Conservation (phyloP, 2,797 vertebrate genomes). For the Platalea minor region DNA sequence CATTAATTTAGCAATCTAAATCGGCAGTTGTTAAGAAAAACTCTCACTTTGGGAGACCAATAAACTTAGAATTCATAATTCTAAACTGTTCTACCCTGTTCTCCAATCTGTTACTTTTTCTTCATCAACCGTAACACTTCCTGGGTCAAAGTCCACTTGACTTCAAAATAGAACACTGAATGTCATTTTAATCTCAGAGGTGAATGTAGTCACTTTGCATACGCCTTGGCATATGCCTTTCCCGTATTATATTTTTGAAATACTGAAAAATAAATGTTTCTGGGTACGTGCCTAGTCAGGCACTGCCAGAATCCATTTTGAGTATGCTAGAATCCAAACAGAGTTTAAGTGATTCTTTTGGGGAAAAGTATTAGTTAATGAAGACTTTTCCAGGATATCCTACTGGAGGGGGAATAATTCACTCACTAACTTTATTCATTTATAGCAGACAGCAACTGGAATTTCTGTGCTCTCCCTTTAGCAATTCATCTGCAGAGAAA, state of each 20-base stretch:
- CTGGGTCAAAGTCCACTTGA: background rate
- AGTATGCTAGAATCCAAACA: background rate
- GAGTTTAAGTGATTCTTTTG: background rate
- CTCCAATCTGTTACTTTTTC: background rate
- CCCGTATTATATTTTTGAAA: background rate
- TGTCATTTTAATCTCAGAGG: background rate
- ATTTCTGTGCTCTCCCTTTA: background rate
- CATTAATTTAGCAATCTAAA: background rate
- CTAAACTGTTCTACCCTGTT: background rate
- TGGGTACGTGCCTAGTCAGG: background rate
- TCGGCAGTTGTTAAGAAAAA: background rate
- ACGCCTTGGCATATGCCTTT: background rate
- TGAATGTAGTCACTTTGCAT: background rate
- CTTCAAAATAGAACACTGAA: background rate
- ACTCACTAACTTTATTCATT: background rate
- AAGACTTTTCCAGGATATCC: constrained; percentile 44
- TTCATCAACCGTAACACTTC: background rate
- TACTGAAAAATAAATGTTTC: background rate
- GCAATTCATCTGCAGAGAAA: constrained; percentile 14
- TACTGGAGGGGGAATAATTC: constrained; percentile 41
- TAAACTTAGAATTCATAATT: background rate
- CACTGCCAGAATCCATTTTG: background rate
- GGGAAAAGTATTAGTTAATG: constrained; percentile 36
- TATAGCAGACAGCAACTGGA: background rate
- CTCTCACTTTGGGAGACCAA: background rate